Evolutionary conservation across 2,113 vertebrate species (phyloP), one percentile per base, ranked within the genome.

Genomic region (Gorsachius goisagi): DNA sequence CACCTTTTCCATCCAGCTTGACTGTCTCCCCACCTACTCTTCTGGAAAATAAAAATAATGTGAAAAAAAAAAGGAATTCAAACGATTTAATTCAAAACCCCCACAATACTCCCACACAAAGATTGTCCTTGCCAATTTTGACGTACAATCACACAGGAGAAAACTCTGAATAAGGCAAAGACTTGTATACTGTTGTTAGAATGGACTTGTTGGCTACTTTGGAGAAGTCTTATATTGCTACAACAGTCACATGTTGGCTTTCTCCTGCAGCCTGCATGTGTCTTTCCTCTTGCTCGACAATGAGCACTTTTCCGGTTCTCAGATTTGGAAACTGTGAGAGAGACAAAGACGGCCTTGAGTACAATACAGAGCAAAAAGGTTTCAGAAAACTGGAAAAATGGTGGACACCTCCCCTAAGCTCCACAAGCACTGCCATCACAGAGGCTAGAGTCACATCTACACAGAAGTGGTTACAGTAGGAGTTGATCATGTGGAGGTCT

Each of bases 31-130:
- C 82, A 84, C 88, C 86, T 91, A 95, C 75, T 84, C 92, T 97
- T 95, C 64, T 95, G 91, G 91, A 96, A 97, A 97, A 87, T 91
- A 95, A 95, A 95, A 97, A 95, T 91, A 93, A 96, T 79, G 13
- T 53, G 18, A 64, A 47, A 89, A 95, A 72, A 96, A 96, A 22
- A 8, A 85, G 33, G 88, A 95, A 90, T 97, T 93, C 13, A 96
- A 95, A 92, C 6, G 35, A 96, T 95, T 88, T 92, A 87, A 89
- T 83, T 89, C 75, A 82, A 68, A 89, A 58, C 75, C 35, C 53
- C 85, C 96, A 90, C 85, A 90, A 53, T 76, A 81, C 94, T 83
- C 94, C 87, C 67, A 80, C 95, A 72, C 35, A 77, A 72, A 94
- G 64, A 35, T 62, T 90, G 50, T 79, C 60, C 53, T 96, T 95